phyloP scores from a whole-genome alignment of 2,888 invertebrate genomes.

The Hirudinaria manillensis region DNA sequence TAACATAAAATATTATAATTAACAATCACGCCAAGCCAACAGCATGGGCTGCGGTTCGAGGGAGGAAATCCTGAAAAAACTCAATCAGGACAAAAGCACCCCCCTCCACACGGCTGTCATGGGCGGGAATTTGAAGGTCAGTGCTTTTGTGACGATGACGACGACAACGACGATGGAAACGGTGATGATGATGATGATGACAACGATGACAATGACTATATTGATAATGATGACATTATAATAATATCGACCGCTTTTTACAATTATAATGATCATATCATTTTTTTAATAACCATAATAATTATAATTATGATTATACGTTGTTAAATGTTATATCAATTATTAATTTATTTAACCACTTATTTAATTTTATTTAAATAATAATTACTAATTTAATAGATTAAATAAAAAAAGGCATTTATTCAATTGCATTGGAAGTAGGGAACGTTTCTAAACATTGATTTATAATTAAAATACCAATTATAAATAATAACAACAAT shows the following conservation, averaged over 20 bases:
- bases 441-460: no score
- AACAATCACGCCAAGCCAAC: conserved; percentile 56
- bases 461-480: no score
- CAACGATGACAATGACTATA: neutral
- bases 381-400: no score
- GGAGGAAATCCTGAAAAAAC: conserved; percentile 75
- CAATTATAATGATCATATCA: neutral
- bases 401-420: no score
- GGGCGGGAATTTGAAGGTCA: conserved; percentile 49
- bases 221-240: neutral
- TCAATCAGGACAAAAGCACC: conserved; percentile 80
- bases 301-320: no score
- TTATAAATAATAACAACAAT: no score
- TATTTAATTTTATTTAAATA: no score
- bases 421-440: no score
- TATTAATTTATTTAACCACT: no score
- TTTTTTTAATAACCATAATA: no score
- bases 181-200: neutral
- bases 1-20: neutral
- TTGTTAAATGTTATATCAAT: no score
- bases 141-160: neutral
- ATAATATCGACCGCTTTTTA: neutral
- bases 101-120: conserved; percentile 59
- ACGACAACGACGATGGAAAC: neutral
- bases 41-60: conserved; percentile 67